These are phyloP conservation scores for Junonia oenone DNA, from an alignment of 2,888 invertebrate genomes.

Conservation along the genomic window DNA sequence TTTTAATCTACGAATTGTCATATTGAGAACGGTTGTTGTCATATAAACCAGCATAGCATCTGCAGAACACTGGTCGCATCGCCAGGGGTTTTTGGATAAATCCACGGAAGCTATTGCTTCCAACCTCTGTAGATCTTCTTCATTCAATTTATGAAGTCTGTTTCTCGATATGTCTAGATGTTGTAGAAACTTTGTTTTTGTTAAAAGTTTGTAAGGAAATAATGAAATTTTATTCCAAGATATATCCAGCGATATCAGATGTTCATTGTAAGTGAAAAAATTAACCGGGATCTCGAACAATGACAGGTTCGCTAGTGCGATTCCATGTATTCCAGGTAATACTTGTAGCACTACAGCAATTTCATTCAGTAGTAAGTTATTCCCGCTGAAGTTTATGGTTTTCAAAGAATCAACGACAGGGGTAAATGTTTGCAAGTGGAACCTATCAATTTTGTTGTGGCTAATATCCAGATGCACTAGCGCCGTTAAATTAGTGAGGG, in stretches of 20 bases:
- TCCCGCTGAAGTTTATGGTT: slow-evolving; percentile 85
- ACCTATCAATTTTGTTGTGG: slow-evolving; percentile 85
- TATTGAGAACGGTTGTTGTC: slow-evolving; percentile 75
- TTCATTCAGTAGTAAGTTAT: slow-evolving; percentile 78
- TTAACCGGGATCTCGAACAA: slow-evolving; percentile 77
- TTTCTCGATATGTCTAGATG: slow-evolving; percentile 87
- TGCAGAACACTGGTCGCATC: slow-evolving; percentile 83
- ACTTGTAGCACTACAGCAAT: slow-evolving; percentile 79
- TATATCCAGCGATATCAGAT: slow-evolving; percentile 83
- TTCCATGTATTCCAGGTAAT: slow-evolving; percentile 75
- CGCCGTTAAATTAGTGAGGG: slow-evolving; percentile 85
- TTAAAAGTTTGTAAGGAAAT: slow-evolving; percentile 78
- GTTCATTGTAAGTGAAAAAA: slow-evolving; percentile 79
- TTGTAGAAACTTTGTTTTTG: slow-evolving; percentile 78
- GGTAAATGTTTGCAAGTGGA: slow-evolving; percentile 81
- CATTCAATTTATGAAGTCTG: slow-evolving; percentile 81
- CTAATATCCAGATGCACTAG: slow-evolving; percentile 86
- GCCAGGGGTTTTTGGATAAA: slow-evolving; percentile 83
- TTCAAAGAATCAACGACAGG: slow-evolving; percentile 81
- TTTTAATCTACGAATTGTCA: slow-evolving; percentile 69
- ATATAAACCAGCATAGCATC: slow-evolving; percentile 77
- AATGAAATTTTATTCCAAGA: slow-evolving; percentile 84
- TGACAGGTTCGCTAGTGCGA: slow-evolving; percentile 81
- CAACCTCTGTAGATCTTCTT: slow-evolving; percentile 76
- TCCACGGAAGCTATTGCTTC: slow-evolving; percentile 77